A percentile compares a stretch with the other conserved stretches of the same genome.
phyloP scores from a whole-genome alignment of 2,113 vertebrate species.

The Prinia subflava region DNA sequence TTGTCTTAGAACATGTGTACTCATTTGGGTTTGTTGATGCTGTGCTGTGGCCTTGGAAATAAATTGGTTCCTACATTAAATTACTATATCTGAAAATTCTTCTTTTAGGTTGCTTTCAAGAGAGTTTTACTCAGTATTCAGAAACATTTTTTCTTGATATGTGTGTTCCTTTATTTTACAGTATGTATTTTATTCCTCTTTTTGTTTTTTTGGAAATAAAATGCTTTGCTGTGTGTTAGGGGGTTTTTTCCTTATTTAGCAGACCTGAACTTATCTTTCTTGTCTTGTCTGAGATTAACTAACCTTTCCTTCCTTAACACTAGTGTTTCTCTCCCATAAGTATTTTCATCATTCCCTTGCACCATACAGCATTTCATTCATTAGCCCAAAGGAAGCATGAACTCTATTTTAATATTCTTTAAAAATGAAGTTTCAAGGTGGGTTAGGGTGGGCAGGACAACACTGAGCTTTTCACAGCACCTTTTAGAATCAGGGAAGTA shows the following conservation, averaged over 20 bases:
- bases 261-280: background rate
- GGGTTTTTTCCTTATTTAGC: background rate
- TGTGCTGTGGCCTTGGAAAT: background rate
- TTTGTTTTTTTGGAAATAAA: background rate
- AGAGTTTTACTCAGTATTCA: background rate
- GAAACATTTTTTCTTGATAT: background rate
- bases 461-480: background rate
- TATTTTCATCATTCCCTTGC: background rate
- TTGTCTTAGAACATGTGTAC: background rate
- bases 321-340: background rate
- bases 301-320: slow-evolving; percentile 2
- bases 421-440: background rate
- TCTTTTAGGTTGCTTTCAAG: background rate
- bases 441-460: background rate
- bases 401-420: background rate
- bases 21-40: background rate
- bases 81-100: background rate
- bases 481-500: background rate
- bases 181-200: background rate
- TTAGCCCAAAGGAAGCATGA: background rate
- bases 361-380: background rate
- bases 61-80: background rate
- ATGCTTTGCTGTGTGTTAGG: background rate
- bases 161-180: background rate
- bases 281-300: background rate